Conservation (phyloP, 2,888 invertebrate genomes). For the Flexamia atlantica region DNA sequence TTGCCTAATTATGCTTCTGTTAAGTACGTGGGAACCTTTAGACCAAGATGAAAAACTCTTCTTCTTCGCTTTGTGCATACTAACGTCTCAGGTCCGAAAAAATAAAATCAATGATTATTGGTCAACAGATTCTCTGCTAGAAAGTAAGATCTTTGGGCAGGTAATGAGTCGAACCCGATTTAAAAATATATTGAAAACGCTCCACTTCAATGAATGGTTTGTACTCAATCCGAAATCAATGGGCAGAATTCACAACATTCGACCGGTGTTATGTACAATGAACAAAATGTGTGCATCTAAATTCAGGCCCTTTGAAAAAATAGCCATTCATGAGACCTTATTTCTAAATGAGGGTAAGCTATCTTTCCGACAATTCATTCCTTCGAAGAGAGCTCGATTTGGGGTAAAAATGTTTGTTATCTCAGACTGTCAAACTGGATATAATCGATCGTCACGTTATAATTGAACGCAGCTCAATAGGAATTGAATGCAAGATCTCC, state of each 20-base stretch:
- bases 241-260: conserved; percentile 10
- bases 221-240: background rate
- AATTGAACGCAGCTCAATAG: no score
- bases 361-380: background rate
- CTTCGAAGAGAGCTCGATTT: background rate
- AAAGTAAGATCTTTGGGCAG: conserved; percentile 8
- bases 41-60: background rate
- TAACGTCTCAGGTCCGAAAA: conserved; percentile 21
- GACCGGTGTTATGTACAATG: background rate
- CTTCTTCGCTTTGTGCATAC: background rate
- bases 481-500: no score
- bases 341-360: conserved; percentile 2
- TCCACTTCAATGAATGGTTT: background rate
- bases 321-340: conserved; percentile 21
- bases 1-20: background rate
- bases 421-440: background rate
- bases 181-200: background rate
- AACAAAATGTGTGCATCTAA: background rate
- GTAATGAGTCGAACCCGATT: background rate
- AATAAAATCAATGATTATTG: conserved; percentile 19
- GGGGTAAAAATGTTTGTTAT: conserved; percentile 5
- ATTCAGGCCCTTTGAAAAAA: background rate
- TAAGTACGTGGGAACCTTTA: background rate
- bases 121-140: background rate
- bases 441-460: no score